These are phyloP conservation scores for Anthrax anthrax DNA, from an alignment of 2,888 invertebrate species.

Conservation along the genomic window DNA sequence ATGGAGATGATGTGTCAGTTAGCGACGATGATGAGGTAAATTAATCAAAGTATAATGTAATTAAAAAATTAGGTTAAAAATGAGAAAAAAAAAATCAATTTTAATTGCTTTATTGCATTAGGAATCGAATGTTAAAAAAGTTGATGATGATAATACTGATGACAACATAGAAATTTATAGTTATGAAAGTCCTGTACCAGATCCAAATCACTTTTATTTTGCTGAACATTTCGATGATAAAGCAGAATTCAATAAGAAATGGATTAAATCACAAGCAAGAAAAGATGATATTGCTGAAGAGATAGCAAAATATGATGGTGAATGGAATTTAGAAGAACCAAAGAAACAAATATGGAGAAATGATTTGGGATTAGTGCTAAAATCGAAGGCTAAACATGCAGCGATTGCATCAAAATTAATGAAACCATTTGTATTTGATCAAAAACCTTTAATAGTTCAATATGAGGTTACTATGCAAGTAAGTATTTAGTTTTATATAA, in stretches of 20 bases:
- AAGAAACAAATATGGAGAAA: constrained; percentile 61
- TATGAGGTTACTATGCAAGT: constrained; percentile 80
- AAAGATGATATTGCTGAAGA: constrained; percentile 78
- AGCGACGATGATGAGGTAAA: neutral
- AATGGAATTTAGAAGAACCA: constrained; percentile 62
- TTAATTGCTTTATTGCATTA: neutral
- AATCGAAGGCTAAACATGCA: constrained; percentile 92
- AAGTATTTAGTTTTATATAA: constrained; percentile 10
- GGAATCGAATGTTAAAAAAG: neutral
- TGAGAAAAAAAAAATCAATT: neutral
- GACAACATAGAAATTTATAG: constrained; percentile 19
- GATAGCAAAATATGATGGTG: constrained; percentile 90
- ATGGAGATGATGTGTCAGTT: neutral
- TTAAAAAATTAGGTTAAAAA: neutral
- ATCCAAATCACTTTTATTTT: constrained; percentile 50
- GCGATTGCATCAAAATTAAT: constrained; percentile 71
- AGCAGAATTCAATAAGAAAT: constrained; percentile 55
- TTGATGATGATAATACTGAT: neutral
- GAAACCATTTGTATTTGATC: constrained; percentile 67
- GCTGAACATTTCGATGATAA: constrained; percentile 78
- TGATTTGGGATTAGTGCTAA: constrained; percentile 78
- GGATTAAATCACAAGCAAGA: constrained; percentile 82
- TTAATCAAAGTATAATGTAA: neutral
- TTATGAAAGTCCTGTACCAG: constrained; percentile 58
- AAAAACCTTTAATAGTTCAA: constrained; percentile 77